These are phyloP conservation scores for Montipora capitata DNA, from an alignment of 92 coral and sea anemone genomes.

Conservation along the genomic window DNA sequence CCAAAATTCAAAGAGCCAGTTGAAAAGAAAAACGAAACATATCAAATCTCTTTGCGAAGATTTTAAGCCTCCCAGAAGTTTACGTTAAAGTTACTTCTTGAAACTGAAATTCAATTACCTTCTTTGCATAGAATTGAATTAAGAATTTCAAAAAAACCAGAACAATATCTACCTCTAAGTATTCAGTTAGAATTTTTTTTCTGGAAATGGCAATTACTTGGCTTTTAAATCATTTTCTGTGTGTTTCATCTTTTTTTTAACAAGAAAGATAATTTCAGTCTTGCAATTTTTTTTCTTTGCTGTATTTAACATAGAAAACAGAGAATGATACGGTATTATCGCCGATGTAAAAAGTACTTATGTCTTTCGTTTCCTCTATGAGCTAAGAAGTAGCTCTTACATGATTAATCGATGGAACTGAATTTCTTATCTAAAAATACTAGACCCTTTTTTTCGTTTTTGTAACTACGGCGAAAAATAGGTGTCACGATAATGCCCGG, in stretches of 20 bases:
- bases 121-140: slow-evolving; percentile 24
- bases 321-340: too few relatives aligned
- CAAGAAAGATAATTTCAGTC: not conserved
- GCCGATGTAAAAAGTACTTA: not conserved
- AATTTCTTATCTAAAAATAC: too few relatives aligned
- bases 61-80: not conserved
- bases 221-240: not conserved
- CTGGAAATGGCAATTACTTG: slow-evolving; percentile 8
- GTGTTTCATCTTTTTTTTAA: not conserved
- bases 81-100: slow-evolving; percentile 12
- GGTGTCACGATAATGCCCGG: too few relatives aligned
- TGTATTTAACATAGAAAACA: slow-evolving; percentile 3
- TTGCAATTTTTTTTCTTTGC: not conserved
- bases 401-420: not conserved
- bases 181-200: slow-evolving; percentile 20
- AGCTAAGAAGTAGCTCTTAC: not conserved
- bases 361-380: not conserved
- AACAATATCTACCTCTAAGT: not conserved
- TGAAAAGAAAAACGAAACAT: not conserved
- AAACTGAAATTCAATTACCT: slow-evolving; percentile 32
- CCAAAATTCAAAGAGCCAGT: not conserved
- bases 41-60: not conserved
- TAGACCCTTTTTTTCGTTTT: too few relatives aligned
- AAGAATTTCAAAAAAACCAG: not conserved
- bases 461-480: too few relatives aligned